Base-by-base conservation (phyloP, 2,797 vertebrate species). In the Acropternis orthonyx region DNA sequence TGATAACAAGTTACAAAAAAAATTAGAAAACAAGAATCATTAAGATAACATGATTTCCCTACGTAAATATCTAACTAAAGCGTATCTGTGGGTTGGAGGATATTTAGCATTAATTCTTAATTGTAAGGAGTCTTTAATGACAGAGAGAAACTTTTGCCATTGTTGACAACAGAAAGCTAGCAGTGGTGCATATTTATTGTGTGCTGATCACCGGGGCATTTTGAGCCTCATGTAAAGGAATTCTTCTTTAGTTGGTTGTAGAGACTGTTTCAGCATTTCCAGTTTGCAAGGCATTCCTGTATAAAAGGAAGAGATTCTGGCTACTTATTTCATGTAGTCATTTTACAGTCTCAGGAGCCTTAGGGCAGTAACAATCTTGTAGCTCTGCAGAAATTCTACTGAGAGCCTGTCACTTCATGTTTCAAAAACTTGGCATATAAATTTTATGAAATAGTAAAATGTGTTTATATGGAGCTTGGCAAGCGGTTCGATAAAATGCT, bases 371-470 rank as follows among this genome's bases (percentile, higher is more conserved):
- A 94, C 56, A 92, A 71, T 14, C 26, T 88, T 37, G 36, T 89
- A 88, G 55, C 32, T 86, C 44, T 86, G 78, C 66, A 86, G 63
- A 92, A 95, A 86, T 95, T 93, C 61, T 52, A 36, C 27, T 2
- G 84, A 80, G 73, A 88, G 65, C 63, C 80, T 94, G 69, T 93
- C 82, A 82, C 71, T 95, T 96, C 63, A 24, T 46, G 74, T 92
- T 96, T 94, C 83, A 92, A 69, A 93, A 95, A 92, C 46, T 79
- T 90, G 95, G 85, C 80, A 0, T 84, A 46, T 72, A 87, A 77
- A 85, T 82, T 97, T 94, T 86, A 83, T 90, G 91, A 92, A 95
- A 91, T 84, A 93, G 82, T 96, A 92, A 95, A 95, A 93, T 88
- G 90, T 94, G 93, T 96, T 97, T 96, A 92, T 88, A 80, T 2